Evolutionary conservation across 2,113 vertebrate species (phyloP).

Genomic region (Prunella himalayana): DNA sequence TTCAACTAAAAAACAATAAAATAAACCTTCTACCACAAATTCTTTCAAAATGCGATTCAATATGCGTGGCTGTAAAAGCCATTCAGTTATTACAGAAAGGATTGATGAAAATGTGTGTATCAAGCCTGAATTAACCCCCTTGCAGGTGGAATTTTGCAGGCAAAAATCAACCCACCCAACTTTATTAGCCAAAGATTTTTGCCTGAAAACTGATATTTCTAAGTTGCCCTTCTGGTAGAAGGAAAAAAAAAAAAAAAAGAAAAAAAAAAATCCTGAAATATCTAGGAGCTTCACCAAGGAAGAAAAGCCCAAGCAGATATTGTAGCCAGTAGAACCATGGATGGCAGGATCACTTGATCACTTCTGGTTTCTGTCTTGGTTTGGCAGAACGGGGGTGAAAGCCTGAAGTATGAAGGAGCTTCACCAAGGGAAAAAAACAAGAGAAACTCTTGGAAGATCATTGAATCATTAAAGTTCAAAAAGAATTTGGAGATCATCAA

Average conservation of each 20-base stretch:
- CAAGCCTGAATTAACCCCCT: not conserved
- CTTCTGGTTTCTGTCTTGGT: not conserved
- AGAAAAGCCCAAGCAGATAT: not conserved
- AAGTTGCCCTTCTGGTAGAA: not conserved
- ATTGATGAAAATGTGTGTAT: not conserved
- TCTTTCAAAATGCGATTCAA: not conserved
- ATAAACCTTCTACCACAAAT: not conserved
- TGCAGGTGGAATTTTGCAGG: not conserved
- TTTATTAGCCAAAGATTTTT: not conserved
- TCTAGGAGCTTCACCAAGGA: not conserved
- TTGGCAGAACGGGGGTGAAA: not conserved
- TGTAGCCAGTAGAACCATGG: not conserved
- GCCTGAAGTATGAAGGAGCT: not conserved
- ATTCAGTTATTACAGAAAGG: not conserved
- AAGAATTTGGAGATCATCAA: not conserved
- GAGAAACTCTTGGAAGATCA: not conserved
- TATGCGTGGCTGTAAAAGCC: not conserved
- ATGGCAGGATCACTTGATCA: not conserved
- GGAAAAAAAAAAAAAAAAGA: no score
- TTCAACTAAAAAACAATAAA: not conserved
- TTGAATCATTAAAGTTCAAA: not conserved
- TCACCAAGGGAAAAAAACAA: not conserved
- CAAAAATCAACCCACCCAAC: not conserved
- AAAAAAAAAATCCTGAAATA: not conserved
- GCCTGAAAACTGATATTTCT: not conserved